A percentile compares a stretch with the other conserved stretches of the same genome.
These are phyloP conservation scores for Penaeus monodon DNA, from an alignment of 2,888 invertebrate genomes.

Conservation along the genomic window DNA sequence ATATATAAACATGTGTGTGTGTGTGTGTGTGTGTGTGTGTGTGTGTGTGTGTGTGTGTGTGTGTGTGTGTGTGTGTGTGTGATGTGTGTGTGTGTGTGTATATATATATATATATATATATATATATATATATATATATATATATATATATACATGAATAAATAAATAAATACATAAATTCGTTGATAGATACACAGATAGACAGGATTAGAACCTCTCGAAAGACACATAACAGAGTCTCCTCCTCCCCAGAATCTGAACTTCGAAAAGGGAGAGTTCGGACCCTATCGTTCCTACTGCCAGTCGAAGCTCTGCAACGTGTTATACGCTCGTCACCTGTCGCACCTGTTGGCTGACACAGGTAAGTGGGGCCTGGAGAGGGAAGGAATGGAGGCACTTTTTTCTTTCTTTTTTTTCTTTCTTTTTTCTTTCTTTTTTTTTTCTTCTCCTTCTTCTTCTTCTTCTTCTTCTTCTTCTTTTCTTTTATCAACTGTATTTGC, in stretches of 20 bases:
- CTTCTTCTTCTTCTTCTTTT: too few species aligned
- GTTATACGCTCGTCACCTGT: constrained; percentile 36
- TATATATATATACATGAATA: too few species aligned
- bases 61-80: constrained; percentile 21
- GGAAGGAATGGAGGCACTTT: neutral
- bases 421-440: too few species aligned
- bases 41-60: constrained; percentile 15
- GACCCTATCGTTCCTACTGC: constrained; percentile 16
- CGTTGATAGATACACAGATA: neutral
- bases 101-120: neutral
- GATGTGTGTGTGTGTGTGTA: constrained; percentile 17
- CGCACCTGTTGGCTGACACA: constrained; percentile 26
- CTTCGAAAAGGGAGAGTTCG: constrained; percentile 8
- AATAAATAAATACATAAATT: too few species aligned
- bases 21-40: constrained; percentile 17
- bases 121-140: neutral
- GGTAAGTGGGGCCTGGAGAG: constrained; percentile 2
- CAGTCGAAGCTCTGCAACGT: constrained; percentile 55
- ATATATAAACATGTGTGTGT: constrained; percentile 3
- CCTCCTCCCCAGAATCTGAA: neutral
- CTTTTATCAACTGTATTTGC: too few species aligned
- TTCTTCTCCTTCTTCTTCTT: too few species aligned
- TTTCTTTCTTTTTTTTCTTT: too few species aligned
- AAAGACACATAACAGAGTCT: neutral
- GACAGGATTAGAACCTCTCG: neutral